phyloP scores from a whole-genome alignment of 2,113 vertebrate genomes.

The Climacteris rufus region DNA sequence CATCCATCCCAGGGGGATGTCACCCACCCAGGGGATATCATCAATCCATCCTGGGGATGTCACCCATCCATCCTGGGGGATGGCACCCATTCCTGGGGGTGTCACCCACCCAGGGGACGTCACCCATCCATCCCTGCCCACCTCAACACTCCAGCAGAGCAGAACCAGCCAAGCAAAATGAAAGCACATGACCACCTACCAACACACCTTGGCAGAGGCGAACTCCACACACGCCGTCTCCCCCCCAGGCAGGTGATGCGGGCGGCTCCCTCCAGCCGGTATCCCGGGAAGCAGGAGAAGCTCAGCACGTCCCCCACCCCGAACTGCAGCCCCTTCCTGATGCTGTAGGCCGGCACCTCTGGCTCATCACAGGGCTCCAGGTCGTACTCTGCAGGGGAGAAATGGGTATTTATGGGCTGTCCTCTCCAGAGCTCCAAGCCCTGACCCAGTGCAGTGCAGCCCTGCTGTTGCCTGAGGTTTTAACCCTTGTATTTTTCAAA shows the following conservation, averaged over 20 bases:
- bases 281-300: slow-evolving; percentile 97
- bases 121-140: neutral
- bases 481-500: too few relatives aligned
- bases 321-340: slow-evolving; percentile 91
- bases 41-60: too few relatives aligned
- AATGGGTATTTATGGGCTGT: rapidly evolving
- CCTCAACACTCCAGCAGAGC: neutral
- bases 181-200: slow-evolving; percentile 99
- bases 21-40: neutral
- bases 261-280: slow-evolving; percentile 91
- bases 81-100: too few relatives aligned
- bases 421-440: too few relatives aligned
- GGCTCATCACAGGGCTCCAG: slow-evolving; percentile 96
- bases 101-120: too few relatives aligned
- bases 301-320: slow-evolving; percentile 89
- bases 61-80: too few relatives aligned
- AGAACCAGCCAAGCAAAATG: slow-evolving; percentile 85
- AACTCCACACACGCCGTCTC: slow-evolving; percentile 97
- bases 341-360: slow-evolving; percentile 90
- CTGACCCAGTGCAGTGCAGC: too few relatives aligned
- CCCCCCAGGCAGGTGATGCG: slow-evolving; percentile 96
- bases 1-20: too few relatives aligned
- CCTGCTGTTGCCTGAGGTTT: too few relatives aligned
- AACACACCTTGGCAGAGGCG: slow-evolving; percentile 99
- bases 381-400: slow-evolving; percentile 83